A percentile compares a stretch with the other conserved stretches of the same genome.
phyloP scores from a whole-genome alignment of 2,888 invertebrate genomes.

The Daptonema setosum region DNA sequence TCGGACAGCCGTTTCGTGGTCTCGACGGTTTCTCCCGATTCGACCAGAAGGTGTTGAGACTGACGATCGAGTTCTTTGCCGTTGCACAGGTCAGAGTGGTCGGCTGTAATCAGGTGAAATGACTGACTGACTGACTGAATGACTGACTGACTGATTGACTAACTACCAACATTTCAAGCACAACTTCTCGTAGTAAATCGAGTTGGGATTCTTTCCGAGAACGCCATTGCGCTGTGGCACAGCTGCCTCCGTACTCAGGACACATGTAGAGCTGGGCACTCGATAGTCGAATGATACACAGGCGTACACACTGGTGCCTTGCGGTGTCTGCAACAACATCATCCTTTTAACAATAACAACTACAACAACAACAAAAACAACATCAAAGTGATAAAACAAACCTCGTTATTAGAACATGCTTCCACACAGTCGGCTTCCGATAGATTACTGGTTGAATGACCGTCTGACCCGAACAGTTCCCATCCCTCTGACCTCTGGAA shows the following conservation, averaged over 20 bases:
- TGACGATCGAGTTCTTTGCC: constrained; percentile 4
- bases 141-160: neutral
- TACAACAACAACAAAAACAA: neutral
- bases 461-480: constrained; percentile 6
- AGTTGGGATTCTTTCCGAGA: neutral
- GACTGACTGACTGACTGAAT: neutral
- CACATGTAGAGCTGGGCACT: neutral
- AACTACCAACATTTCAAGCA: constrained; percentile 2
- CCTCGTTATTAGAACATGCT: constrained; percentile 1
- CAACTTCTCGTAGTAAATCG: constrained; percentile 4
- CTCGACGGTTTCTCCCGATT: constrained; percentile 3
- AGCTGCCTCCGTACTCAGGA: constrained; percentile 4
- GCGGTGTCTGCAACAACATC: constrained; percentile 1
- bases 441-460: neutral
- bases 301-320: constrained; percentile 1
- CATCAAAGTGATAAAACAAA: neutral
- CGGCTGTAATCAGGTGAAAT: neutral
- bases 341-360: too few species aligned
- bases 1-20: neutral
- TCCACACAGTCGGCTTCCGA: constrained; percentile 5
- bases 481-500: constrained; percentile 6
- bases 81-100: neutral
- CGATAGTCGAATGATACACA: constrained; percentile 4
- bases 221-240: constrained; percentile 1
- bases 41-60: constrained; percentile 3